Percentiles rank a stretch among this genome's conserved stretches.
phyloP scores from a whole-genome alignment of 2,888 invertebrate species.

The Chalcosyrphus nemorum region DNA sequence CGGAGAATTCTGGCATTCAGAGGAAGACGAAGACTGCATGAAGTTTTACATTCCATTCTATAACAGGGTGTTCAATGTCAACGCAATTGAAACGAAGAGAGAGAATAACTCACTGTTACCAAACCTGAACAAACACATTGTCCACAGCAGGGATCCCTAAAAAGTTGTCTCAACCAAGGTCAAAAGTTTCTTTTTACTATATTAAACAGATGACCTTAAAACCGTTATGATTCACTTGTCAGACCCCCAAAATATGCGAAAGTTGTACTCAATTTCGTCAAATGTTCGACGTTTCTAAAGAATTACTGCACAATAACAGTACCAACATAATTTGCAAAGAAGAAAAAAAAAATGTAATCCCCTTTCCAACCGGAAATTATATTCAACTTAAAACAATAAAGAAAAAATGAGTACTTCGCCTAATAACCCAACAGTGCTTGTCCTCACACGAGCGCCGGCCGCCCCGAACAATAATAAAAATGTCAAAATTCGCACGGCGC shows the following conservation, averaged over 20 bases:
- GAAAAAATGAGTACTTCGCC: conserved; percentile 6
- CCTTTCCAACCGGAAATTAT: conserved; percentile 27
- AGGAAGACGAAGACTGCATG: too few species aligned
- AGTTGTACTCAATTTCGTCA: background rate
- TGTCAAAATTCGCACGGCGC: conserved; percentile 62
- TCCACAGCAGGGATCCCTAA: too few species aligned
- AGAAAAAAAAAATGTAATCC: background rate
- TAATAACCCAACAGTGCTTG: conserved; percentile 10
- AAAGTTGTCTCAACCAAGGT: too few species aligned
- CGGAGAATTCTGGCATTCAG: too few species aligned
- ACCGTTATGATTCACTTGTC: background rate
- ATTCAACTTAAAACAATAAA: background rate
- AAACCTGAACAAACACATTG: too few species aligned
- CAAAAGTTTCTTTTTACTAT: background rate
- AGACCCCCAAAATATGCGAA: background rate
- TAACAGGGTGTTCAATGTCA: too few species aligned
- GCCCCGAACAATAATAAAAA: conserved; percentile 37
- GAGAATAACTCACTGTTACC: too few species aligned
- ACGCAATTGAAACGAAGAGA: too few species aligned
- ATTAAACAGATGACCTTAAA: background rate
- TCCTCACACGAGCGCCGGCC: conserved; percentile 6
- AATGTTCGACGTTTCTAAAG: background rate
- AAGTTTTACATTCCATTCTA: too few species aligned
- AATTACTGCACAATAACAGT: background rate
- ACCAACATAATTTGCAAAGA: background rate